phyloP scores from a whole-genome alignment of 2,113 vertebrate genomes.

The Diphyllodes magnificus region DNA sequence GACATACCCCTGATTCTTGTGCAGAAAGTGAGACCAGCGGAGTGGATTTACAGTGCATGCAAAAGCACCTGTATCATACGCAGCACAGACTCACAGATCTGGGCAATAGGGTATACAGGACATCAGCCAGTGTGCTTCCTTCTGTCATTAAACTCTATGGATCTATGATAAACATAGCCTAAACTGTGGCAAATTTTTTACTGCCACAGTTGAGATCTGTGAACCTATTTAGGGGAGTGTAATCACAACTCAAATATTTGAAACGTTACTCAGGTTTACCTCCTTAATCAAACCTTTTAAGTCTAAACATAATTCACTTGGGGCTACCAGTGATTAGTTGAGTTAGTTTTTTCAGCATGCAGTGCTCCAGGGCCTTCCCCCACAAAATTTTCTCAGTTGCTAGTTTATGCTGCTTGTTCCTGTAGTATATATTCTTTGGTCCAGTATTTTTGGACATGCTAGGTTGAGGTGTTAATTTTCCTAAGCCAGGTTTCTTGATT shows the following conservation, averaged over 20 bases:
- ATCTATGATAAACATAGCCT: background rate
- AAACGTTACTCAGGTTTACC: background rate
- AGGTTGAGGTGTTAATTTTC: background rate
- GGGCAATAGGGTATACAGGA: background rate
- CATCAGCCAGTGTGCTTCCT: background rate
- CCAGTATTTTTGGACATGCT: background rate
- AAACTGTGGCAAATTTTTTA: background rate
- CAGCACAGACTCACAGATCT: background rate
- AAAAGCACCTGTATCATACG: background rate
- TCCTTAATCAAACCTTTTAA: background rate
- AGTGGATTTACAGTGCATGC: background rate
- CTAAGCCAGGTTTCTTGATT: background rate
- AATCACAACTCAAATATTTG: background rate
- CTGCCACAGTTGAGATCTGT: background rate
- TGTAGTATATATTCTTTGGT: background rate
- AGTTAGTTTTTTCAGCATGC: background rate
- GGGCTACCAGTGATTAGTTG: background rate
- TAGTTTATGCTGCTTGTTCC: background rate
- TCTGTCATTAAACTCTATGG: background rate
- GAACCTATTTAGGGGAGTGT: background rate
- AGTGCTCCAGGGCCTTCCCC: background rate
- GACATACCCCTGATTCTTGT: rapidly evolving
- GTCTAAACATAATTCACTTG: background rate
- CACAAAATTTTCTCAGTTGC: background rate
- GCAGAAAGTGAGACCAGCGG: background rate